Evolutionary conservation across 2,113 vertebrate genomes (phyloP), one percentile per base, ranked within the genome.

Genomic region (Hassar affinis): DNA sequence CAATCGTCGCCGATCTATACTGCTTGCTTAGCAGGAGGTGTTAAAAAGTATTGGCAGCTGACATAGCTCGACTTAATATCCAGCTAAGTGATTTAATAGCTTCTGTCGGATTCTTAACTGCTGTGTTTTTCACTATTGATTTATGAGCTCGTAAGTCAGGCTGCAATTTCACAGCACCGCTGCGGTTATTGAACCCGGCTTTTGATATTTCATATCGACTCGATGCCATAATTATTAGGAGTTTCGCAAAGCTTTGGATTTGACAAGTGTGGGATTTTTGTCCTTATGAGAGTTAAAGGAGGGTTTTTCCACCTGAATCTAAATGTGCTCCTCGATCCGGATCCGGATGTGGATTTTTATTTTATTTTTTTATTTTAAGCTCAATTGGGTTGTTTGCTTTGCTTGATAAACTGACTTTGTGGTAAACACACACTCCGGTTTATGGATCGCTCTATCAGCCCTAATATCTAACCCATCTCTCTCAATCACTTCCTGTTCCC

Each of bases 401-500:
- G 64, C 75, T 78, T 52, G 80, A 62, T 38, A 33, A 52, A 83
- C 66, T 66, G 66, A n/a, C 38, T 69, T 35, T 68, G 47, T 15
- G 35, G 72, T 81, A 81, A 84, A 84, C 85, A 42, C 85, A 42
- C 61, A 72, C 75, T 79, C 84, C 42, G 83, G 79, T 87, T 18
- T 61, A 57, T 51, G 22, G 66, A 77, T 85, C 68, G 66, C 49
- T 84, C 81, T 87, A 76, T 84, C 30, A 30, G n/a, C 62, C n/a
- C 33, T 52, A 35, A 81, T 52, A 64, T 82, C 92, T 87, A 86
- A 82, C 92, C 87, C 88, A 87, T 90, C 10, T 87, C 90, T 90
- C 85, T 92, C 89, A 93, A 92, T 95, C 91, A 90, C 90, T 84
- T 86, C 90, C 88, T 89, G 88, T 90, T 90, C 92, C 92, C 72